Evolutionary conservation across 2,888 invertebrate genomes (phyloP).

Genomic region (Drosophila sordidula): DNA sequence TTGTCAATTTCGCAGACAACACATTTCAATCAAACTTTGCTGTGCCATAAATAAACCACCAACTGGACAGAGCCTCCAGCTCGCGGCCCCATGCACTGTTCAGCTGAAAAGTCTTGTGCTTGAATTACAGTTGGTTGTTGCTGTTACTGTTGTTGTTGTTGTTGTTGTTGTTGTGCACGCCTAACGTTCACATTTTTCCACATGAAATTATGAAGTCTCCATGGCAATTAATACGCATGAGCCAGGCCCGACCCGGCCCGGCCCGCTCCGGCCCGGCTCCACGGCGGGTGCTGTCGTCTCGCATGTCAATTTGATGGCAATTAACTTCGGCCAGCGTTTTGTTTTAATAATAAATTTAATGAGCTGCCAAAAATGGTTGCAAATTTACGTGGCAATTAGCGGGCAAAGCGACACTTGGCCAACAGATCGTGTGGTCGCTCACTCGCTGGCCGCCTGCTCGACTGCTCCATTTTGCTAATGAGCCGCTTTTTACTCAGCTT

Average conservation of each 20-base stretch:
- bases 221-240: conserved; percentile 79
- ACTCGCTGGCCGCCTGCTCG: conserved; percentile 5
- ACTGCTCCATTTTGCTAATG: conserved; percentile 71
- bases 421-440: conserved; percentile 63
- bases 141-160: conserved; percentile 25
- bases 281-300: conserved; percentile 76
- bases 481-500: conserved; percentile 35
- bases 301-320: conserved; percentile 82
- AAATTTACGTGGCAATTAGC: conserved; percentile 80
- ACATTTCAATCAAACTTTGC: conserved; percentile 79
- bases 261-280: conserved; percentile 20
- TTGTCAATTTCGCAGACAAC: conserved; percentile 78
- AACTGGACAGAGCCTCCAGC: conserved; percentile 64
- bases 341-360: conserved; percentile 80
- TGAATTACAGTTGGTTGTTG: conserved; percentile 61
- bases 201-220: conserved; percentile 78
- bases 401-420: conserved; percentile 74
- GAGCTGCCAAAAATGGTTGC: conserved; percentile 83
- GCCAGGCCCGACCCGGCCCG: conserved; percentile 19
- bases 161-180: conserved; percentile 53
- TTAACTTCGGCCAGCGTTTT: conserved; percentile 70
- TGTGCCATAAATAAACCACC: conserved; percentile 73
- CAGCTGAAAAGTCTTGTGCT: conserved; percentile 55
- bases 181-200: conserved; percentile 80
- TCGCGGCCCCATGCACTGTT: conserved; percentile 15